Evolutionary conservation across 2,113 vertebrate genomes (phyloP), one percentile per base, ranked within the genome.

Genomic region (Rhabdomys dilectus): DNA sequence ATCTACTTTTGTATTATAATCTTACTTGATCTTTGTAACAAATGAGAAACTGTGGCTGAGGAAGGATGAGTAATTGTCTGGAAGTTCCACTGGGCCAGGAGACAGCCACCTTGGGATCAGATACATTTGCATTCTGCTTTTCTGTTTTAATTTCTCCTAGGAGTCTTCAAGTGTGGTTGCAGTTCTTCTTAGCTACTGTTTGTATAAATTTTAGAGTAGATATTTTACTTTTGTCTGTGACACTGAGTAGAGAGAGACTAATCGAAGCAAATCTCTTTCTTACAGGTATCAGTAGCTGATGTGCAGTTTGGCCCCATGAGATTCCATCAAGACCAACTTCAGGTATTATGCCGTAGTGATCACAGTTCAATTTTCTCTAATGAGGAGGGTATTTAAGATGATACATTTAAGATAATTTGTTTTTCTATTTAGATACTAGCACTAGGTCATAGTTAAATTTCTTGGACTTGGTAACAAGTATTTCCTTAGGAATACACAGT

Each of bases 301-400:
- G 99, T 99, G 98, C 99, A 99, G 97, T 99, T 99, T 98, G 99
- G 99, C 98, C 99, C 99, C 98, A 99, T 99, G 99, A 99, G 99
- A 99, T 99, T 99, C 98, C 99, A 99, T 98, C 99, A 99, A 98
- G 99, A 99, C 98, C 99, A 99, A 96, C 99, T 99, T 99, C 99
- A 99, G 99, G 99, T 99, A 99, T 96, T 78, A n/a, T 15, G 5
- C 48, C 45, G 11, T 68, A 7, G 16, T 68, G 29, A 68, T 24
- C 22, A 77, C 19, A 75, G 56, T 7, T n/a, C 58, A 45, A 29
- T 75, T 89, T 88, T 89, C 78, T 88, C 73, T 36, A 64, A 62
- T 89, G 36, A 45, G 24, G 60, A 85, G n/a, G 64, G n/a, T 68
- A 36, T 24, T 81, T 77, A n/a, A 77, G 77, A 36, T 62, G 93